Evolutionary conservation across 2,797 vertebrate species (phyloP), one percentile per base, ranked within the genome.

Genomic region (Adrianichthys oophorus): DNA sequence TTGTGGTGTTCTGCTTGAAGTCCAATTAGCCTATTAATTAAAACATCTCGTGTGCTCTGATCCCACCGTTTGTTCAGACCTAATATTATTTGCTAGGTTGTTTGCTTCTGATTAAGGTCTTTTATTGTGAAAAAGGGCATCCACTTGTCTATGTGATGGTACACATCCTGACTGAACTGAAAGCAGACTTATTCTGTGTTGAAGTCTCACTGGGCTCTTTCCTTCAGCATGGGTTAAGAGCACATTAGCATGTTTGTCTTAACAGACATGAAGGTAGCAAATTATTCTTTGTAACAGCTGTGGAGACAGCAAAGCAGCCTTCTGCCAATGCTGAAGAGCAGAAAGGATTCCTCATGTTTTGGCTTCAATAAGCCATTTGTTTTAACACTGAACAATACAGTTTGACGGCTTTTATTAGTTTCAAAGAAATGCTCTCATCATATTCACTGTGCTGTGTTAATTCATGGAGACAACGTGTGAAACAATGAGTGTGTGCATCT

Each of bases 21-120:
- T 89, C 87, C 83, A 91, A 90, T 91, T 91, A 91, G 5, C 76
- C 74, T 48, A 79, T 86, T 90, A 91, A 91, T 90, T 79, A 89
- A 74, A 50, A 75, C 83, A 87, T 84, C 74, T 78, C 78, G 80
- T 83, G 90, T 87, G 91, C 85, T 87, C 68, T 90, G 90, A 89
- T 90, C 86, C 65, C 18, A 57, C 24, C 75, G 16, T 76, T 80
- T 68, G 37, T 85, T 87, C 86, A 68, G 74, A 71, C 77, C 58
- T 80, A 78, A 82, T 71, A 81, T 82, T 73, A 72, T 89, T 90
- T 89, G 70, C 84, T 83, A 84, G 81, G 74, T 83, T 85, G 76
- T 86, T 91, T 85, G 83, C 79, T 67, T 84, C 62, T 29, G 6
- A 81, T 85, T 78, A 70, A 72, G 72, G 62, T 37, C 48, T 70